Conservation (phyloP, 2,113 vertebrate genomes). For the Laticauda colubrina region DNA sequence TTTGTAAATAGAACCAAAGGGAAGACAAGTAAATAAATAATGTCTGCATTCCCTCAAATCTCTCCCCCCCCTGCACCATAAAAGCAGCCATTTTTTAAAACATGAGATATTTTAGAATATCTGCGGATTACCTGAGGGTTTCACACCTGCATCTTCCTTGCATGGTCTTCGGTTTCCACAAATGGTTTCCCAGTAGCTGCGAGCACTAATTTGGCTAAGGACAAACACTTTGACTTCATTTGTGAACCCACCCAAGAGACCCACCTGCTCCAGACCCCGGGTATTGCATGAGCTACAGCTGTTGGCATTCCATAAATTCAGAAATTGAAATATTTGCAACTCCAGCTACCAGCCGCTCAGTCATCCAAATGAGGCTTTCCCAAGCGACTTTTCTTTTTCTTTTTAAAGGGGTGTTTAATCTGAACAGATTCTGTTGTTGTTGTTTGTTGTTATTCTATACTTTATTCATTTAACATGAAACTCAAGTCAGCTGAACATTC, state of each 20-base stretch:
- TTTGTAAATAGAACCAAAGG: no score
- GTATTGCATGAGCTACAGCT: neutral
- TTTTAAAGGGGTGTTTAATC: neutral
- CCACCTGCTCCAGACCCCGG: accelerated
- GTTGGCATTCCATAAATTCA: conserved; percentile 24
- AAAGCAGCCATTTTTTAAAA: neutral
- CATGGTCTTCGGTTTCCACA: conserved; percentile 26
- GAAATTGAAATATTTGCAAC: conserved; percentile 7
- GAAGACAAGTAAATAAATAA: no score
- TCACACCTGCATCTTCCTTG: neutral
- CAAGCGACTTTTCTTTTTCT: neutral
- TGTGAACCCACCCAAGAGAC: neutral
- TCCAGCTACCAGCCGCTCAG: neutral
- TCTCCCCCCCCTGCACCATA: neutral
- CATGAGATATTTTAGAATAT: conserved; percentile 2
- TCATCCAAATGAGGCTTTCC: neutral
- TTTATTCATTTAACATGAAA: no score
- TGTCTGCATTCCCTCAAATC: neutral
- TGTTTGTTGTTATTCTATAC: no score
- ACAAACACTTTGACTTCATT: neutral
- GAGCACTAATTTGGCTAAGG: conserved; percentile 21
- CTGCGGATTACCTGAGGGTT: neutral
- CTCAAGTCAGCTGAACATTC: no score
- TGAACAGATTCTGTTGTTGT: neutral
- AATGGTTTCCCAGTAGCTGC: conserved; percentile 45